Percentiles rank a stretch among this genome's conserved stretches.
These are phyloP conservation scores for Castor canadensis DNA, from an alignment of 2,113 vertebrate species.

Conservation along the genomic window DNA sequence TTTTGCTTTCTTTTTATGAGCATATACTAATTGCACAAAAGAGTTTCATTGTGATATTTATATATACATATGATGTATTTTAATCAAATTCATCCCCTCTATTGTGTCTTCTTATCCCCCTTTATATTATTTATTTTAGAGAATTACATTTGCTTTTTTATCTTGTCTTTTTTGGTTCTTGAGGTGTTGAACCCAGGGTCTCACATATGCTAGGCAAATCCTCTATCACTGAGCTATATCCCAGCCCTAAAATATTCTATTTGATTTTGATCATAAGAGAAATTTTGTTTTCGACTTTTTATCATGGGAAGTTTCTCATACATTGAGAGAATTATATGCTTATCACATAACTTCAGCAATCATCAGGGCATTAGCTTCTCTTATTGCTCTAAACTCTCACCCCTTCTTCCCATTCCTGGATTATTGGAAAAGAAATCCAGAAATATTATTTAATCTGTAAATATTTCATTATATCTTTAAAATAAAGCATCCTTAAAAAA, in stretches of 20 bases:
- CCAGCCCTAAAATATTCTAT: neutral
- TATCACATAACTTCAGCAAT: neutral
- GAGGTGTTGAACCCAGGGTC: too few species aligned
- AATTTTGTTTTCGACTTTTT: neutral
- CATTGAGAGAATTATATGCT: neutral
- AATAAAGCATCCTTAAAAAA: neutral
- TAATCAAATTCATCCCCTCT: too few species aligned
- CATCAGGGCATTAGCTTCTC: neutral
- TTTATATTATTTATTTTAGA: neutral
- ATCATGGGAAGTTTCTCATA: neutral
- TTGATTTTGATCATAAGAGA: neutral
- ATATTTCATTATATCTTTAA: neutral
- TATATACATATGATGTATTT: too few species aligned
- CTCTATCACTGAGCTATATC: too few species aligned
- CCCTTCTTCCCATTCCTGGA: neutral
- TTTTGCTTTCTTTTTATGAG: too few species aligned
- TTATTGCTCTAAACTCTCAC: neutral
- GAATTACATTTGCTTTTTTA: too few species aligned
- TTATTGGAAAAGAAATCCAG: neutral
- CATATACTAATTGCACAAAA: too few species aligned
- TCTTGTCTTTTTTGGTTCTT: too few species aligned
- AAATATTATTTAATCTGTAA: neutral
- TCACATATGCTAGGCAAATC: too few species aligned
- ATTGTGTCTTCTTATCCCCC: too few species aligned
- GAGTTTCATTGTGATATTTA: too few species aligned